Evolutionary conservation across 2,797 vertebrate species (phyloP).

Genomic region (Garrulus glandarius): DNA sequence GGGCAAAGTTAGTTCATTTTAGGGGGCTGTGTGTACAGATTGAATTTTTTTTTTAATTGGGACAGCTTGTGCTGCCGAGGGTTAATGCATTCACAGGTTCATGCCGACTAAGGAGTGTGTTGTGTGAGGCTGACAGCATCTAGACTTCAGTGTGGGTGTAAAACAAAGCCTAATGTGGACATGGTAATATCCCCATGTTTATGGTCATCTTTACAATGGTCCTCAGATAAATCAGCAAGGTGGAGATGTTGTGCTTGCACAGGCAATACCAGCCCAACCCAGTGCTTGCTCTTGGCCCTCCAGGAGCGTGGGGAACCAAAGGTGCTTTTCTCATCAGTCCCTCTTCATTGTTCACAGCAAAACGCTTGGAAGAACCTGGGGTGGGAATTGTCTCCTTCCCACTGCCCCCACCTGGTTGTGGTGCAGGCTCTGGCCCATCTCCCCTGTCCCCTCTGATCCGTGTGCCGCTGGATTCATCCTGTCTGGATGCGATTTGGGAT

Average conservation of each 20-base stretch:
- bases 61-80: neutral
- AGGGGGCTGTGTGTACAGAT: neutral
- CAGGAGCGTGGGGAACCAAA: neutral
- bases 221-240: neutral
- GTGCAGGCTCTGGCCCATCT: neutral
- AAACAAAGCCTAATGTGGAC: neutral
- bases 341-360: neutral
- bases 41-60: neutral
- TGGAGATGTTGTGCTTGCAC: neutral
- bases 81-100: neutral
- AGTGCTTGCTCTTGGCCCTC: neutral
- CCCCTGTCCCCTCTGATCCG: neutral
- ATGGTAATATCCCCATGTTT: rapidly evolving
- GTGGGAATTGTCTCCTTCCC: neutral
- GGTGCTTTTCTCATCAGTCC: neutral
- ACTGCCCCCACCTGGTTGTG: neutral
- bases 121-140: rapidly evolving
- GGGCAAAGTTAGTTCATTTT: neutral
- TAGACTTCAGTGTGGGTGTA: rapidly evolving
- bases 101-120: rapidly evolving
- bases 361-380: neutral
- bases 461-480: neutral
- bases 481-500: neutral
- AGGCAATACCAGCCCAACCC: rapidly evolving
- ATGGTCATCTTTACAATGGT: neutral